Evolutionary conservation across 2,888 invertebrate species (phyloP).

Genomic region (Protonemura montana): DNA sequence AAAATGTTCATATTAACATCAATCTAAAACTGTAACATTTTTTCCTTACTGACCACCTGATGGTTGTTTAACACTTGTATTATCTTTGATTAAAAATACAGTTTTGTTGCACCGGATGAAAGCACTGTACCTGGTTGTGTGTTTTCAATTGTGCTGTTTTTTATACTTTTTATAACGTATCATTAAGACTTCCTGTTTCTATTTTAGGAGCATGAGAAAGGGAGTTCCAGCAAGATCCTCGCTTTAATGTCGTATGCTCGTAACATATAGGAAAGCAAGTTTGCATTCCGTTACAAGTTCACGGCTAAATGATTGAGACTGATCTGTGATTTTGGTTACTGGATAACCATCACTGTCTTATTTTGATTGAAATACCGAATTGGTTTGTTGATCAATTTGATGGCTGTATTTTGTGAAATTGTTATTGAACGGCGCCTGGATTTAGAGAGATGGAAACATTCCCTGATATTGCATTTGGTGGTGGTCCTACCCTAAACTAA

Average conservation of each 20-base stretch:
- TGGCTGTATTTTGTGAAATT: neutral
- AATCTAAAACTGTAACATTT: neutral
- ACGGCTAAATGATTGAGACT: neutral
- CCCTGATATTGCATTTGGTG: neutral
- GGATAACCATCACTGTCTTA: neutral
- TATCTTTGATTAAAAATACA: neutral
- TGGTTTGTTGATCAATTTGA: neutral
- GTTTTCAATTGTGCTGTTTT: neutral
- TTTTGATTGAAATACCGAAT: neutral
- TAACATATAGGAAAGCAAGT: neutral
- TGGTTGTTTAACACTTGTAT: neutral
- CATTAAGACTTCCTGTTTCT: constrained; percentile 35
- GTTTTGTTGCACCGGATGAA: neutral
- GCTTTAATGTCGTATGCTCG: constrained; percentile 21
- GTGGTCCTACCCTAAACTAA: neutral
- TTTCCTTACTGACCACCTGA: neutral
- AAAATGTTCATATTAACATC: neutral
- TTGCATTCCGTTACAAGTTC: neutral
- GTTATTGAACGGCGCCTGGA: neutral
- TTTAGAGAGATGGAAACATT: neutral
- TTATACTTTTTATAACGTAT: constrained; percentile 14
- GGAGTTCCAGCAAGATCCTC: constrained; percentile 39
- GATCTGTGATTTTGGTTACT: neutral
- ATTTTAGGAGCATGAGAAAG: constrained; percentile 44
- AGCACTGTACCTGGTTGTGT: neutral